These are phyloP conservation scores for Halyomorpha halys DNA, from an alignment of 1,140 invertebrate species.

Conservation along the genomic window DNA sequence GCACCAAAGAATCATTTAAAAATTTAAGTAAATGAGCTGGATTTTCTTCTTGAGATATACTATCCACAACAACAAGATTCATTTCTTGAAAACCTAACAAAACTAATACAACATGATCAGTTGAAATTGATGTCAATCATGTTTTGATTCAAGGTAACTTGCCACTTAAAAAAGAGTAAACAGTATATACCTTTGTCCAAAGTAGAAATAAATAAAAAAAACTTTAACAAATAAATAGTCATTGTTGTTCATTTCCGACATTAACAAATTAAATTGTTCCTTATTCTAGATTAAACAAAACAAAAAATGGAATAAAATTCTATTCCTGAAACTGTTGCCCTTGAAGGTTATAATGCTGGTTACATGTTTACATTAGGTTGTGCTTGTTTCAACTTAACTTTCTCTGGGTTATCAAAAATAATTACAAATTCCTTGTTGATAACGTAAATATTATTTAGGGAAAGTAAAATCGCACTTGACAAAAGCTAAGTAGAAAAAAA, in stretches of 20 bases:
- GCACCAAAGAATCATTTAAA: not conserved
- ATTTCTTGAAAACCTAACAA: conserved; percentile 1
- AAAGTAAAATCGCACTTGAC: no score
- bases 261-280: not conserved
- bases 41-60: not conserved
- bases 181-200: not conserved
- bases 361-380: conserved; percentile 1
- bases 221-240: not conserved
- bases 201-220: not conserved
- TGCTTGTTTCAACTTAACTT: not conserved
- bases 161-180: no score
- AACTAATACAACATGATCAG: not conserved
- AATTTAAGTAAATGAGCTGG: not conserved
- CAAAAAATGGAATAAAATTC: not conserved
- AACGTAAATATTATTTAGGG: no score
- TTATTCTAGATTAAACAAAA: not conserved
- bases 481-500: no score
- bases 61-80: conserved; percentile 6
- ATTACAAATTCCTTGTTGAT: no score
- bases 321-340: not conserved
- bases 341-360: not conserved
- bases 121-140: no score
- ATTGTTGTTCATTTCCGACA: conserved; percentile 10
- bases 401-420: no score
- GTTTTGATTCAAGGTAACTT: no score